phyloP scores from a whole-genome alignment of 2,113 vertebrate species.

The Aegypius monachus region DNA sequence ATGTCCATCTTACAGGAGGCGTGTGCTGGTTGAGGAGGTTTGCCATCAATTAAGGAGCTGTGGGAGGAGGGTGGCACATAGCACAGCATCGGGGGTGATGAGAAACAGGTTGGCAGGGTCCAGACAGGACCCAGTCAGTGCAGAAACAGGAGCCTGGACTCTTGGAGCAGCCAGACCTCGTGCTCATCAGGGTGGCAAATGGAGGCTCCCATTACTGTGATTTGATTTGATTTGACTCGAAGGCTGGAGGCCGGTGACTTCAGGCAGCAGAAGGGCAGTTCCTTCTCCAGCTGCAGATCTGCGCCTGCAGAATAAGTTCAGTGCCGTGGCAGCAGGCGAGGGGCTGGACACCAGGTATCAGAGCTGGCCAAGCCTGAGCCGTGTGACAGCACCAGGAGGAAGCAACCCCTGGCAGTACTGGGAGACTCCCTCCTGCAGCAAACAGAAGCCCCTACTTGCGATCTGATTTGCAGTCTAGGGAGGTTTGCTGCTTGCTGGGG shows the following conservation, averaged over 20 bases:
- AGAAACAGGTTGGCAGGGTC: neutral
- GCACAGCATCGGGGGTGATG: neutral
- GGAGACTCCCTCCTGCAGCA: neutral
- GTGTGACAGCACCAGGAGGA: too few relatives aligned
- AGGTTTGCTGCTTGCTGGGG: neutral
- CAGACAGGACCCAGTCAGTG: neutral
- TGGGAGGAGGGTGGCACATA: neutral
- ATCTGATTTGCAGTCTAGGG: neutral
- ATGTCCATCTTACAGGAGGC: neutral
- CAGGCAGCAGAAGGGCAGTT: neutral
- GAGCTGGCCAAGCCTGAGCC: neutral
- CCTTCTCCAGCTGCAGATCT: neutral
- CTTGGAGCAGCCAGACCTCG: neutral
- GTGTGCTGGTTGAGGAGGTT: neutral
- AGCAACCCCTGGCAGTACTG: rapidly evolving
- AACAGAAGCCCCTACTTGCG: neutral
- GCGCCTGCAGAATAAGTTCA: neutral
- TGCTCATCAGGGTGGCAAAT: neutral
- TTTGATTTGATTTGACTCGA: neutral
- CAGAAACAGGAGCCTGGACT: neutral
- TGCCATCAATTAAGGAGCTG: neutral
- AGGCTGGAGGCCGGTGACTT: neutral
- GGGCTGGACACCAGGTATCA: too few relatives aligned
- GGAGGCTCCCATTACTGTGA: neutral
- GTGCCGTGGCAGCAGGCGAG: neutral